These are phyloP conservation scores for Maniola hyperantus DNA, from an alignment of 2,888 invertebrate genomes.

Conservation along the genomic window DNA sequence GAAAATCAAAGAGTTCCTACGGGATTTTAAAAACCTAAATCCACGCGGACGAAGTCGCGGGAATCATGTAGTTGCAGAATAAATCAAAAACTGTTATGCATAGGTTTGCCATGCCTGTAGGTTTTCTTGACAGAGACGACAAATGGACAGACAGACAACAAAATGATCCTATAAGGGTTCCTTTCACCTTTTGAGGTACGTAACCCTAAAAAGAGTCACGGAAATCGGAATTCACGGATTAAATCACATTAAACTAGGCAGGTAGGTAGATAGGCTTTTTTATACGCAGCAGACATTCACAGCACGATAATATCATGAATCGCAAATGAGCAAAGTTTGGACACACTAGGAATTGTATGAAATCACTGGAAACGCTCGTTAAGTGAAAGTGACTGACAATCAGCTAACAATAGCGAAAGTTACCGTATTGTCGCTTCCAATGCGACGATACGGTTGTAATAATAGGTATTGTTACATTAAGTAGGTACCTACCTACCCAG, in stretches of 20 bases:
- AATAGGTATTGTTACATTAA: too few relatives aligned
- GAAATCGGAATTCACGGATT: slow-evolving; percentile 19
- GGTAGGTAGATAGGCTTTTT: slow-evolving; percentile 2
- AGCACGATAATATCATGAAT: slow-evolving; percentile 16
- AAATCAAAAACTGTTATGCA: too few relatives aligned
- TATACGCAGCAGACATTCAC: not conserved
- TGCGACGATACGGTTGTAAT: not conserved
- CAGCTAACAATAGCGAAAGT: slow-evolving; percentile 36
- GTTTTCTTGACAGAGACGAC: too few relatives aligned
- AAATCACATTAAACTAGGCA: too few relatives aligned
- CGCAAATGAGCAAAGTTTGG: slow-evolving; percentile 32
- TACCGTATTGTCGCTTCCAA: slow-evolving; percentile 2
- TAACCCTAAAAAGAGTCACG: slow-evolving; percentile 11
- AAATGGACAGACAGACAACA: too few relatives aligned
- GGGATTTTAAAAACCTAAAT: too few relatives aligned
- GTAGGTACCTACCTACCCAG: not conserved
- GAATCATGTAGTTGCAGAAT: too few relatives aligned
- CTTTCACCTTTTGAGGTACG: too few relatives aligned
- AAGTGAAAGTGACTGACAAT: slow-evolving; percentile 37
- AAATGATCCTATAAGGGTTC: too few relatives aligned
- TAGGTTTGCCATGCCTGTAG: too few relatives aligned
- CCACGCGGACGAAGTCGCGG: too few relatives aligned
- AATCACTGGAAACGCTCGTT: slow-evolving; percentile 28
- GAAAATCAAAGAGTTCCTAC: too few relatives aligned
- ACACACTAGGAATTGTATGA: slow-evolving; percentile 34